Evolutionary conservation across 35 echinoderm and acorn worm genomes (phyloP), one percentile per base, ranked within the genome.

Genomic region (Apostichopus parvimensis): DNA sequence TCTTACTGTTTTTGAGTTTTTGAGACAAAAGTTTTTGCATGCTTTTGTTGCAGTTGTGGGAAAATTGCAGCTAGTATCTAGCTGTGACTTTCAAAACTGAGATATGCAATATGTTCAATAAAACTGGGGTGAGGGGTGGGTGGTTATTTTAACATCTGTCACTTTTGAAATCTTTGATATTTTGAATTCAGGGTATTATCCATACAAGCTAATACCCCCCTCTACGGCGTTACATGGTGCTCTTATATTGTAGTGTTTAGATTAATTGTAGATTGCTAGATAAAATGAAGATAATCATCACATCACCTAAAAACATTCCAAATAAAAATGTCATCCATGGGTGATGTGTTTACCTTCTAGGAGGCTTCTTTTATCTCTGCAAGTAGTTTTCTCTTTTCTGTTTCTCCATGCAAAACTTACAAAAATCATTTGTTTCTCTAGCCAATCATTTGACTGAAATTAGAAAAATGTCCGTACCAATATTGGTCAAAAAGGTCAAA

Each of bases 241-340:
- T 82, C 79, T 82, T 82, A 82, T n/a, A 82, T 13, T 14, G 79
- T 82, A 82, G 79, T 68, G 11, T 55, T 82, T 82, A 82, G 79
- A 82, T 53, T 34, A 53, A 45, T 45, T 9, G 79, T 82, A 82
- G 79, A 82, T 82, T 68, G 64, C 11, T 14, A 68, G 9, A 68
- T 11, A 5, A 68, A 68, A 68, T 9, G 15, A 66, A 66, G 64
- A 68, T 14, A 68, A 10, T 68, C 64, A 11, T 68, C 64, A 14
- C 9, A 18, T 68, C 64, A 68, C 64, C 64, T 68, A 68, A 68
- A 68, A 68, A 68, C 64, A 68, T 68, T 68, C 64, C 64, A 68
- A 68, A 68, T 68, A 68, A 68, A 45, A 68, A 68, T 68, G 64
- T 68, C 64, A 68, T 68, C 18, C 64, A 68, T 68, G 18, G 64